Percentiles rank a stretch among this genome's conserved stretches.
phyloP scores from a whole-genome alignment of 2,113 vertebrate genomes.

The Lampris incognitus region DNA sequence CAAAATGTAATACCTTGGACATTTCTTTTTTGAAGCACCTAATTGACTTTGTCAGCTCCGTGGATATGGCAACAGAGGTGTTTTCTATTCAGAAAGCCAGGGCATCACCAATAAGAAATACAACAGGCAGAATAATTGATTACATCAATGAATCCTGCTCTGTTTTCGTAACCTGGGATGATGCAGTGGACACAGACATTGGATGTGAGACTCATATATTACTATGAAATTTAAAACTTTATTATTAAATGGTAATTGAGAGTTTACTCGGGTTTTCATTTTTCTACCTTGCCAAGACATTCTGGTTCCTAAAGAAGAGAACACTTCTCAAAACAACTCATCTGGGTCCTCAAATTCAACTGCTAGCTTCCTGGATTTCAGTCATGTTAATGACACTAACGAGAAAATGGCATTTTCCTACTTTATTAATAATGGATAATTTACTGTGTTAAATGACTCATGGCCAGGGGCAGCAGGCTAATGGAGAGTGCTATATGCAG shows the following conservation, averaged over 20 bases:
- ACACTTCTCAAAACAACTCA: too few species aligned
- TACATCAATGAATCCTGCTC: neutral
- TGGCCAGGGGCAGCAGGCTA: neutral
- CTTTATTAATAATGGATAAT: neutral
- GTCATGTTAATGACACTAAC: too few species aligned
- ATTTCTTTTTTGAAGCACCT: neutral
- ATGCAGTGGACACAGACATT: neutral
- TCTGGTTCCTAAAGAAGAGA: too few species aligned
- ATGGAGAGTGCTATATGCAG: neutral
- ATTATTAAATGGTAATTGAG: too few species aligned
- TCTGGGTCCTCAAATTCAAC: too few species aligned
- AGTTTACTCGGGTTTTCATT: too few species aligned
- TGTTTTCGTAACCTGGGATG: neutral
- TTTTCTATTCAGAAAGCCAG: too few species aligned
- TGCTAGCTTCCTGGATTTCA: too few species aligned
- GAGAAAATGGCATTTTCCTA: neutral
- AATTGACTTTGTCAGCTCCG: neutral
- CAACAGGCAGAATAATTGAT: neutral
- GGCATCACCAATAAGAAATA: too few species aligned
- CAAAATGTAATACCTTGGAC: neutral
- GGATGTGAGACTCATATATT: too few species aligned
- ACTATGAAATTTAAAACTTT: too few species aligned
- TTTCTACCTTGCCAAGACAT: too few species aligned
- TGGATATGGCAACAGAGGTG: neutral
- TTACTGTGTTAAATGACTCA: neutral